Conservation (phyloP, 2,113 vertebrate species). For the Paralichthys olivaceus region DNA sequence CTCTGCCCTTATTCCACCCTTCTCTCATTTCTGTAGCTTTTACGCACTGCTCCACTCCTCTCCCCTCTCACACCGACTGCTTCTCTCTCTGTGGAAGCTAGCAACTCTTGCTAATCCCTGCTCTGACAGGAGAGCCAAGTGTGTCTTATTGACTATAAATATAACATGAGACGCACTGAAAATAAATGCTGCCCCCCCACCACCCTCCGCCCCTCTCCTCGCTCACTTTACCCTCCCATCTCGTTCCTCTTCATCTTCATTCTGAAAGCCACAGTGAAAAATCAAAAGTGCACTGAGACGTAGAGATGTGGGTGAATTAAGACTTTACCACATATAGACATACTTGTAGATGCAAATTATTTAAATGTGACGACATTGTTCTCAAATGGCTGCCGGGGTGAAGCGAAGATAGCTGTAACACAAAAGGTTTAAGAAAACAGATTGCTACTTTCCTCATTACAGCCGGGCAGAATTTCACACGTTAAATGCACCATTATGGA, state of each 20-base stretch:
- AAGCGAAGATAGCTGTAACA: slow-evolving; percentile 19
- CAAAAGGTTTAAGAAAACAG: slow-evolving; percentile 41
- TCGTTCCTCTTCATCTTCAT: slow-evolving; percentile 62
- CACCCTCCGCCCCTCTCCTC: slow-evolving; percentile 30
- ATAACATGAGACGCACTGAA: slow-evolving; percentile 83
- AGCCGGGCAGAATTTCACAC: slow-evolving; percentile 21
- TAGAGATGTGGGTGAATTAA: slow-evolving; percentile 43
- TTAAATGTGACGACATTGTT: slow-evolving; percentile 43
- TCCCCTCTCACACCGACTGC: slow-evolving; percentile 41
- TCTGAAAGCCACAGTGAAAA: slow-evolving; percentile 71
- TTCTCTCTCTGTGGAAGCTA: slow-evolving; percentile 67
- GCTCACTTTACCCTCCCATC: slow-evolving; percentile 62
- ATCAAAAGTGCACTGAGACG: slow-evolving; percentile 37
- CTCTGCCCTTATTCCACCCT: slow-evolving; percentile 27
- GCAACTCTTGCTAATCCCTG: slow-evolving; percentile 80
- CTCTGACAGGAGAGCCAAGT: slow-evolving; percentile 81
- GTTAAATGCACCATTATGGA: slow-evolving; percentile 18
- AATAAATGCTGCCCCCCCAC: slow-evolving; percentile 74
- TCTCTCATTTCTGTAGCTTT: slow-evolving; percentile 42
- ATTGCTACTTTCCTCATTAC: slow-evolving; percentile 41
- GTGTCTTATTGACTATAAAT: slow-evolving; percentile 87
- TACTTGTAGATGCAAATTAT: slow-evolving; percentile 45
- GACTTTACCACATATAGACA: slow-evolving; percentile 40
- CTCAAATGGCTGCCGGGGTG: slow-evolving; percentile 36
- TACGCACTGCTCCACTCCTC: slow-evolving; percentile 32